Conservation (phyloP, 2,888 invertebrate species). For the Choristoneura rosaceana region DNA sequence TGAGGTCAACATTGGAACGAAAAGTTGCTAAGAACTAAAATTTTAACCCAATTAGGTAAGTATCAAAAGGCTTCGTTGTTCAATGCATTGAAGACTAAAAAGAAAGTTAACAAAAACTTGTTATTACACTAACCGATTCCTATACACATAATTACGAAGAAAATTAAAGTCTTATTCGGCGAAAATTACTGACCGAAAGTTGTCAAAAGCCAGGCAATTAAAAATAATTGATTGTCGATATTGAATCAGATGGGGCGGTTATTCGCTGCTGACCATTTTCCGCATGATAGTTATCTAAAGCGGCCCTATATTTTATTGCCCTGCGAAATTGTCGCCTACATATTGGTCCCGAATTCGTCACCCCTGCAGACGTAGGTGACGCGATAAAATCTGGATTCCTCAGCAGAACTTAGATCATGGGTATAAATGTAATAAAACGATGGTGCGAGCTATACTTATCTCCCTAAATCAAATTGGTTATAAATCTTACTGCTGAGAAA, state of each 20-base stretch:
- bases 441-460: constrained; percentile 13
- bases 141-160: too few species aligned
- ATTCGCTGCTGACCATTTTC: constrained; percentile 32
- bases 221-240: constrained; percentile 9
- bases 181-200: constrained; percentile 3
- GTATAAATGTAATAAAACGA: constrained; percentile 24
- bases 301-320: constrained; percentile 32
- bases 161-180: neutral
- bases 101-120: too few species aligned
- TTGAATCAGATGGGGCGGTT: constrained; percentile 18
- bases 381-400: constrained; percentile 34
- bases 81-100: too few species aligned
- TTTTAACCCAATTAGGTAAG: too few species aligned
- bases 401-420: constrained; percentile 30
- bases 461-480: constrained; percentile 29
- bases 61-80: too few species aligned
- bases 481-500: constrained; percentile 26
- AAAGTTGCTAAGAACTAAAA: too few species aligned
- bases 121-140: too few species aligned
- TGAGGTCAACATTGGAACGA: too few species aligned
- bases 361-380: constrained; percentile 15
- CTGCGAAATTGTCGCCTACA: constrained; percentile 33
- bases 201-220: constrained; percentile 7
- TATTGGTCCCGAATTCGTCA: constrained; percentile 32
- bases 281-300: constrained; percentile 19